Base-by-base conservation (phyloP, 1,140 invertebrate species). In the Neodiprion lecontei region DNA sequence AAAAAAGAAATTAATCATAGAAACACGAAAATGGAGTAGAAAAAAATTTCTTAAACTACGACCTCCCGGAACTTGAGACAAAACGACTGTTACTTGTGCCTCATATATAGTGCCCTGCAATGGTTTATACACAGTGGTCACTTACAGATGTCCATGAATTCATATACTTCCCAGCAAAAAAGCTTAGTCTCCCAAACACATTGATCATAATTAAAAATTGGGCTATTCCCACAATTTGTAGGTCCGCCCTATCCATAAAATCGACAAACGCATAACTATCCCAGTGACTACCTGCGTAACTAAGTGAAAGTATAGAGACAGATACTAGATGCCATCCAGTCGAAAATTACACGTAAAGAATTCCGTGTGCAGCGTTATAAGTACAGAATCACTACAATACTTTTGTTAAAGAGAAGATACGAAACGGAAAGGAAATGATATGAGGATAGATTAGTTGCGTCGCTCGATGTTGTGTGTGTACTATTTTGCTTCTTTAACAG, bases 401-500 rank as follows among this genome's bases (percentile, higher is more conserved):
- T 40, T 40, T 40, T 40, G 28, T 40, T 40, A 40, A 9, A 61
- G n/a, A 61, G 53, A 61, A 17, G 28, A 40, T 40, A 40, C 4
- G 53, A 61, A 9, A 61, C 3, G n/a, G 50, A 17, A 61, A 14
- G n/a, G 53, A 61, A 61, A 61, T 61, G 9, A 61, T 76, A 78
- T 76, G 14, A 17, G 48, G 82, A 82, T 77, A 73, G 72, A 84
- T 85, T 83, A 81, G 81, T 84, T 80, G 82, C 82, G 81, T 86
- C 82, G 83, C 81, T 86, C 81, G 85, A 87, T 83, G 85, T 86
- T 86, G 85, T 85, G 85, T 85, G 85, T 87, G 84, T 86, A 88
- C 83, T 83, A 88, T 87, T 87, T 86, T 86, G 86, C 86, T 88
- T 88, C 81, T 85, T 87, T 88, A 88, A 86, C 86, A 88, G 86